Evolutionary conservation across 2,888 invertebrate species (phyloP).

Genomic region (Celastrina argiolus): DNA sequence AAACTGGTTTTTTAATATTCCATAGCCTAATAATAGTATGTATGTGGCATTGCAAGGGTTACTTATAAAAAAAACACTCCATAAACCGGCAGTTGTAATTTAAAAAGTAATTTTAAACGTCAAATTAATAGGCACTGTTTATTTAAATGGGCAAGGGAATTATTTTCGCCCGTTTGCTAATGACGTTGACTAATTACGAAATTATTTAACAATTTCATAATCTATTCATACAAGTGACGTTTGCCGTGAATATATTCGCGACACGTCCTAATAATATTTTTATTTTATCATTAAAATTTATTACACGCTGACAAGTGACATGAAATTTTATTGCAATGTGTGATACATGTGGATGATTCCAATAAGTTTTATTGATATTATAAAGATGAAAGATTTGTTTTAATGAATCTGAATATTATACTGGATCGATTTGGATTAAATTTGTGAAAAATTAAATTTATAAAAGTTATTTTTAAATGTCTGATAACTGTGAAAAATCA

Average conservation of each 20-base stretch:
- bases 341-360: too few species aligned
- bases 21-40: neutral
- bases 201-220: neutral
- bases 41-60: neutral
- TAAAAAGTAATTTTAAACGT: neutral
- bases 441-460: too few species aligned
- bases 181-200: slow-evolving; percentile 6
- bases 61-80: neutral
- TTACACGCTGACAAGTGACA: neutral
- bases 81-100: neutral
- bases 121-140: neutral
- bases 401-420: too few species aligned
- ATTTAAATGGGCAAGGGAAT: neutral
- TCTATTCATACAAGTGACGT: slow-evolving; percentile 2
- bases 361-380: too few species aligned
- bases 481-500: too few species aligned
- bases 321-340: too few species aligned
- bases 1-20: neutral
- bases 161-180: neutral
- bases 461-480: too few species aligned
- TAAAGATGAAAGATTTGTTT: too few species aligned
- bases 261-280: neutral
- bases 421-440: too few species aligned
- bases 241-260: neutral
- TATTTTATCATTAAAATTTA: neutral